Conservation (phyloP, 2,888 invertebrate genomes). For the Anoncus sp. region DNA sequence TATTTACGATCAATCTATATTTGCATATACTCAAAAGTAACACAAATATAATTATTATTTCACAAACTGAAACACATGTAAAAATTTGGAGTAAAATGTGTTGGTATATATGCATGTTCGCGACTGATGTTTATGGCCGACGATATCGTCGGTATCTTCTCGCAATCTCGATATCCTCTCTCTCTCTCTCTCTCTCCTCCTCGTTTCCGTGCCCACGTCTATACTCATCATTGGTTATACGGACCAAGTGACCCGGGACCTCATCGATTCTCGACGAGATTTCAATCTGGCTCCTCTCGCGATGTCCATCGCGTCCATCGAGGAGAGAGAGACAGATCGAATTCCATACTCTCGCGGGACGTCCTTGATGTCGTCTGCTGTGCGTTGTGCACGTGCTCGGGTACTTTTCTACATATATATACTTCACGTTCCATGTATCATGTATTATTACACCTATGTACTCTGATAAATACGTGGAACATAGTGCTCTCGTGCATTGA, state of each 20-base stretch:
- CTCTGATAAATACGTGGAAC: neutral
- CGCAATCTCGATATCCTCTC: neutral
- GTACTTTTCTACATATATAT: conserved; percentile 23
- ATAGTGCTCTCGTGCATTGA: conserved; percentile 3
- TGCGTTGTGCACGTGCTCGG: conserved; percentile 40
- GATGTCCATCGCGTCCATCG: conserved; percentile 54
- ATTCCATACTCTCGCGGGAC: conserved; percentile 54
- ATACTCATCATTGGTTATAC: conserved; percentile 38
- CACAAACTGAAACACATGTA: no score
- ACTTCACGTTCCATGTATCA: conserved; percentile 17
- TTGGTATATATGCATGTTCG: no score
- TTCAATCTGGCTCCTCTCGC: conserved; percentile 60
- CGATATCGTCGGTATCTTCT: neutral
- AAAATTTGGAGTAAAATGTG: neutral
- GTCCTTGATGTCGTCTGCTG: conserved; percentile 28
- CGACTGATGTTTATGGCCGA: neutral
- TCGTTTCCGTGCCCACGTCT: conserved; percentile 1
- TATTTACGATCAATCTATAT: no score
- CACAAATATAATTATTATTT: no score
- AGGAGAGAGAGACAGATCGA: conserved; percentile 52
- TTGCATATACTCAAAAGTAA: no score
- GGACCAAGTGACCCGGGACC: conserved; percentile 55
- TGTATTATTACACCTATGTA: conserved; percentile 20
- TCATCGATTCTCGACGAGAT: conserved; percentile 60
- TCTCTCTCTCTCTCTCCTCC: neutral